A percentile compares a stretch with the other conserved stretches of the same genome.
Conservation (phyloP, 2,888 invertebrate genomes). For the Blastobasis lacticolella region DNA sequence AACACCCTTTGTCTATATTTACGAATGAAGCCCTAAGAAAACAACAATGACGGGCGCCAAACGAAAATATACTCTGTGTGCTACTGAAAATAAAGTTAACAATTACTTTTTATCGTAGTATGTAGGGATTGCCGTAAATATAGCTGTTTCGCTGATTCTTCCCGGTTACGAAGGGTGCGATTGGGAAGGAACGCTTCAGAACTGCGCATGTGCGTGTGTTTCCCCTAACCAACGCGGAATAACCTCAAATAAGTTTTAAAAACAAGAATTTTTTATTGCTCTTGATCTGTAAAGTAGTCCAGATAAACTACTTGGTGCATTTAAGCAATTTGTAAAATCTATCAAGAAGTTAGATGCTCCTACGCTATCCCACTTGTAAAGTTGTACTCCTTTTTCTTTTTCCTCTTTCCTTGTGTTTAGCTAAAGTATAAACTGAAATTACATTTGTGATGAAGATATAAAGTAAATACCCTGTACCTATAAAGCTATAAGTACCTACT, state of each 20-base stretch:
- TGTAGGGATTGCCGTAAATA: constrained; percentile 18
- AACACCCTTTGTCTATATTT: constrained; percentile 19
- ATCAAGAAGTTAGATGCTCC: too few relatives aligned
- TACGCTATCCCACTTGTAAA: too few relatives aligned
- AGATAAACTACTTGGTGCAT: too few relatives aligned
- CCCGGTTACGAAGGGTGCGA: constrained; percentile 20
- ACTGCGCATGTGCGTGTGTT: constrained; percentile 46
- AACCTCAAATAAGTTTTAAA: constrained; percentile 45
- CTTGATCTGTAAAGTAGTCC: too few relatives aligned
- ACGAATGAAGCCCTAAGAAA: constrained; percentile 42
- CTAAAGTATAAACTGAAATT: too few relatives aligned
- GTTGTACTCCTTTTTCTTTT: too few relatives aligned
- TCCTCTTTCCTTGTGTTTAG: too few relatives aligned
- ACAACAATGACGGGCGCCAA: constrained; percentile 30
- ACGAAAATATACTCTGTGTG: constrained; percentile 28
- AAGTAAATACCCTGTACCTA: too few relatives aligned
- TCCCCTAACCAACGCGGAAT: constrained; percentile 23
- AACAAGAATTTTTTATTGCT: too few relatives aligned
- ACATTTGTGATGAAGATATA: too few relatives aligned
- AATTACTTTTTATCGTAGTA: constrained; percentile 26
- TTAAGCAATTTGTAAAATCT: too few relatives aligned
- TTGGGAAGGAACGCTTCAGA: constrained; percentile 24
- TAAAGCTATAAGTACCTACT: too few relatives aligned
- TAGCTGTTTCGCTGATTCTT: constrained; percentile 38
- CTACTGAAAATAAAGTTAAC: constrained; percentile 17